Percentiles rank a stretch among this genome's conserved stretches.
These are phyloP conservation scores for Thalassophryne amazonica DNA, from an alignment of 2,797 vertebrate genomes.

Conservation along the genomic window DNA sequence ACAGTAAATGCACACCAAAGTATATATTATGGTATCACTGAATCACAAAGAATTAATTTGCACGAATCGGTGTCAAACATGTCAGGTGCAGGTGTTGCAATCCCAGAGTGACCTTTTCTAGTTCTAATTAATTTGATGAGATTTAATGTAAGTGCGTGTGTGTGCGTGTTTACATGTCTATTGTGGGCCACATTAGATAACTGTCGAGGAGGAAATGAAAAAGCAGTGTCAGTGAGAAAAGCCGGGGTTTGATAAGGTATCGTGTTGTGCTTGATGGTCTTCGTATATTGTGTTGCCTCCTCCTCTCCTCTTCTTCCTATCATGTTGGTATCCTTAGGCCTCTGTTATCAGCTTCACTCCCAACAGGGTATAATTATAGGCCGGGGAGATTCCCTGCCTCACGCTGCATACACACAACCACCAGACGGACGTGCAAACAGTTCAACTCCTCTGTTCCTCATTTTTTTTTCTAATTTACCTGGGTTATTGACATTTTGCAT, in stretches of 20 bases:
- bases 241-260: slow-evolving; percentile 36
- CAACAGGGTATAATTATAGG: slow-evolving; percentile 73
- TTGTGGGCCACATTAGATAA: slow-evolving; percentile 42
- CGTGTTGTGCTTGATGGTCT: slow-evolving; percentile 12
- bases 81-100: too few species aligned
- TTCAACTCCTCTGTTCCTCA: slow-evolving; percentile 28
- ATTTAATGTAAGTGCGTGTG: not conserved
- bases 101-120: too few species aligned
- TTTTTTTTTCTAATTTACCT: slow-evolving; percentile 31
- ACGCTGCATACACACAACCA: slow-evolving; percentile 3
- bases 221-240: slow-evolving; percentile 36
- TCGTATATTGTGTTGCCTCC: slow-evolving; percentile 16
- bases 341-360: slow-evolving; percentile 75
- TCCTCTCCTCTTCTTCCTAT: slow-evolving; percentile 12
- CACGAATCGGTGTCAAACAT: too few species aligned
- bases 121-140: too few species aligned
- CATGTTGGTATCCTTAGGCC: slow-evolving; percentile 53
- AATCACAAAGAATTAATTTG: too few species aligned
- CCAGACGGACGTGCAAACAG: not conserved
- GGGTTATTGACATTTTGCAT: slow-evolving; percentile 19
- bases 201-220: slow-evolving; percentile 67
- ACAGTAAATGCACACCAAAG: too few species aligned
- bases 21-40: too few species aligned
- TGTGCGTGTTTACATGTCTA: not conserved
- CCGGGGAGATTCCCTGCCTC: slow-evolving; percentile 49